Percentiles rank a stretch among this genome's conserved stretches.
phyloP scores from a whole-genome alignment of 2,113 vertebrate genomes.

The Chauna torquata region DNA sequence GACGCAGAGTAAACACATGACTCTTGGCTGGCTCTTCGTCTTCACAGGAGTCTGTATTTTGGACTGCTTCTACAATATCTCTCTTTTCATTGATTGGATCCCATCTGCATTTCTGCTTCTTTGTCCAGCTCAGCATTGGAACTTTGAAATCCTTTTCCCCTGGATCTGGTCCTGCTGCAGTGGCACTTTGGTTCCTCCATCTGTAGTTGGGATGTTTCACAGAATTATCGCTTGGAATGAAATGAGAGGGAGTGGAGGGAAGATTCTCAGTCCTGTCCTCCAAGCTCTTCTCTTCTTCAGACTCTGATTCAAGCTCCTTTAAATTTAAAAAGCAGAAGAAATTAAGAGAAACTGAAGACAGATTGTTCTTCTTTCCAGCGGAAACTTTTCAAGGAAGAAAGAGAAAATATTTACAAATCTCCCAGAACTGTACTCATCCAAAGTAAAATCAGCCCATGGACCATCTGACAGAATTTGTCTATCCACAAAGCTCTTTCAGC shows the following conservation, averaged over 20 bases:
- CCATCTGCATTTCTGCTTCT: not conserved
- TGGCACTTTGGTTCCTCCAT: constrained; percentile 15
- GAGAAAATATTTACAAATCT: constrained; percentile 36
- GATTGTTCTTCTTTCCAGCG: not conserved
- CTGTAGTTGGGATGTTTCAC: not conserved
- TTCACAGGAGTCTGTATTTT: not conserved
- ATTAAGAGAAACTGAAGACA: not conserved
- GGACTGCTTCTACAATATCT: not conserved
- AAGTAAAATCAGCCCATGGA: not conserved
- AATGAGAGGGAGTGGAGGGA: not conserved
- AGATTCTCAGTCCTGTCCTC: constrained; percentile 37
- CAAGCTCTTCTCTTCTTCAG: constrained; percentile 53
- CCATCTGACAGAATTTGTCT: constrained; percentile 7
- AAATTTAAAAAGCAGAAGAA: constrained; percentile 58
- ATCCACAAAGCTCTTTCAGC: not conserved
- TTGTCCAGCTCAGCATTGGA: constrained; percentile 30
- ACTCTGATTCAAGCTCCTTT: constrained; percentile 75
- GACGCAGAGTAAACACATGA: not conserved
- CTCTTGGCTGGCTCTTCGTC: not conserved
- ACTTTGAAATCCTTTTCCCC: not conserved
- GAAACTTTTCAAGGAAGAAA: constrained; percentile 19
- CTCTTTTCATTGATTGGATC: not conserved
- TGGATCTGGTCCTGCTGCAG: not conserved
- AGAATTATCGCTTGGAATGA: constrained; percentile 57
- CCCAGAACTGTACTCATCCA: not conserved